phyloP scores from a whole-genome alignment of 2,797 vertebrate species.

The Menidia menidia region DNA sequence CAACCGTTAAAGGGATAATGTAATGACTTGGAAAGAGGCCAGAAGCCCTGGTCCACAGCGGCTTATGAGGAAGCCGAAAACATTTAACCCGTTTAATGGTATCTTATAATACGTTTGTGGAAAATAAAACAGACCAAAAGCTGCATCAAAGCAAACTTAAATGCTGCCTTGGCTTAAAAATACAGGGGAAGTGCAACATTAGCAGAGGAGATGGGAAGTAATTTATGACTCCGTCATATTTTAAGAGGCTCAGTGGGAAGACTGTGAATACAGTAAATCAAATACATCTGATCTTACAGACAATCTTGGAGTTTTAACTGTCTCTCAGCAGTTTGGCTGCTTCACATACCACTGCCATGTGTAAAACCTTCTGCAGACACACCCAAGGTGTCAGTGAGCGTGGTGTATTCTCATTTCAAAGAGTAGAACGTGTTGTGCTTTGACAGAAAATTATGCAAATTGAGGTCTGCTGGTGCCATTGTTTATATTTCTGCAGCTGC shows the following conservation, averaged over 20 bases:
- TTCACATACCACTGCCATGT: background rate
- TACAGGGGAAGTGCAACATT: conserved; percentile 19
- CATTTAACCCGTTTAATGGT: conserved; percentile 55
- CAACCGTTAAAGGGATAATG: conserved; percentile 48
- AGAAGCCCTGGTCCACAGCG: conserved; percentile 43
- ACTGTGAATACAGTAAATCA: conserved; percentile 33
- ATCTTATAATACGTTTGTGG: conserved; percentile 54
- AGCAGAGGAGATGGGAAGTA: conserved; percentile 16
- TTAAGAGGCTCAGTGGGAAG: conserved; percentile 22
- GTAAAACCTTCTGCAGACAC: no score
- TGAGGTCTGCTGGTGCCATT: background rate
- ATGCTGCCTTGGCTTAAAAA: conserved; percentile 25
- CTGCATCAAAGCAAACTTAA: conserved; percentile 22
- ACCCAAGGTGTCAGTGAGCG: no score
- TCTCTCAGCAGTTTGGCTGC: background rate
- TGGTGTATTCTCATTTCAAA: no score
- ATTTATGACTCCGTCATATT: conserved; percentile 37
- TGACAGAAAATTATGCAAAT: no score
- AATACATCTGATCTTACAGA: conserved; percentile 23
- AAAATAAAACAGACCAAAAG: conserved; percentile 48
- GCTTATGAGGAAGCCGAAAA: conserved; percentile 42
- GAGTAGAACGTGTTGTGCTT: no score
- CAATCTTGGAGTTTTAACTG: conserved; percentile 1
- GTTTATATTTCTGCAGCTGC: background rate
- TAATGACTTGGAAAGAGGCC: conserved; percentile 60